Base-by-base conservation (phyloP, 2,888 invertebrate genomes). In the Megaustenia siamemsis region DNA sequence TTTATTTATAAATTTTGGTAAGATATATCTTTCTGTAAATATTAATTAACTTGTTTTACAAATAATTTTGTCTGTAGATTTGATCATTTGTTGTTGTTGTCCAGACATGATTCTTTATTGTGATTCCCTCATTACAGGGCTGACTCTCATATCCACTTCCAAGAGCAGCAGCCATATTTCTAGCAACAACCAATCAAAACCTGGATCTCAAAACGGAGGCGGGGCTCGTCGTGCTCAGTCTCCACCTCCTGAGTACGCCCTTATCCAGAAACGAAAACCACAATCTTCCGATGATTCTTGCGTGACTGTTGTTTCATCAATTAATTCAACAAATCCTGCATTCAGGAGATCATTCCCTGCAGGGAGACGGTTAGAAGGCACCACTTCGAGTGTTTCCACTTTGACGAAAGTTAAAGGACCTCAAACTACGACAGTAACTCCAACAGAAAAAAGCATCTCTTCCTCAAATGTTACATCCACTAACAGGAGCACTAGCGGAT, bases 111-210 rank as follows among this genome's bases (percentile, higher is more conserved):
- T n/a, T n/a, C n/a, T n/a, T n/a, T n/a, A n/a, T n/a, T n/a, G n/a
- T n/a, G n/a, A n/a, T n/a, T n/a, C n/a, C n/a, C 21, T 24, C 8
- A 21, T 38, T 60, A 82, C 91, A 92, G 78, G 84, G 73, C 76
- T 84, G 24, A 84, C 84, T 53, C 80, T 84, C 38, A 84, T 84
- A 84, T 80, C 84, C 3, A 80, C 79, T 18, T 60, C 79, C n/a
- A 80, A 79, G 8, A 75, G 71, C 32, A 76, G 32, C 68, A 78
- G 35, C 32, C 43, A 12, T n/a, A 35, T 45, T 45, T 56, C 49
- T 24, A 60, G 6, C 40, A 78, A 3, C 38, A n/a, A 32, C 40
- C 68, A 45, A 21, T 53, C 83, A 32, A 77, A 69, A 32, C 6
- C 40, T 12, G 63, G 73, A 21, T 38, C 73, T 21, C 71, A 79